These are phyloP conservation scores for Phalacrocorax aristotelis DNA, from an alignment of 2,113 vertebrate genomes.

Conservation along the genomic window DNA sequence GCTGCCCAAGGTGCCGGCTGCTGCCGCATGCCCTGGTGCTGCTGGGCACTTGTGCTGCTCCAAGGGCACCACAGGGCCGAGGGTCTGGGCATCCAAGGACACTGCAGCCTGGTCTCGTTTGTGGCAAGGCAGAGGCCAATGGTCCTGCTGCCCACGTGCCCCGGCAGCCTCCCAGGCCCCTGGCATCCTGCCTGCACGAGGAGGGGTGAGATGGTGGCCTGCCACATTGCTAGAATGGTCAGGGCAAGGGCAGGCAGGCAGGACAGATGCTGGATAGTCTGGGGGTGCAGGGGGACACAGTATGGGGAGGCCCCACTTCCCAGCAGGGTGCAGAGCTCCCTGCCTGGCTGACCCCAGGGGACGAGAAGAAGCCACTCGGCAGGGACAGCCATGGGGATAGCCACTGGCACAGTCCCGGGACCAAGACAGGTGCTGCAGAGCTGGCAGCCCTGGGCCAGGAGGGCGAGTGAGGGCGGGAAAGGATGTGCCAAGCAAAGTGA, in stretches of 20 bases:
- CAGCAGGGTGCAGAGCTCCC: background rate
- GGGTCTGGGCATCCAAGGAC: background rate
- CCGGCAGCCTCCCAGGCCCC: background rate
- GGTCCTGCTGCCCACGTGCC: background rate
- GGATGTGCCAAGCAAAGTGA: background rate
- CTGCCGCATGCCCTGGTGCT: background rate
- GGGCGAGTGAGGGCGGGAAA: background rate
- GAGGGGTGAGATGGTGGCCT: fast-evolving
- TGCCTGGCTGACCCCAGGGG: background rate
- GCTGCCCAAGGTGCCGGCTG: background rate
- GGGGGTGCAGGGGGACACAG: too few relatives aligned
- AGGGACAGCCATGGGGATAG: background rate
- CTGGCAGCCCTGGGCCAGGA: fast-evolving
- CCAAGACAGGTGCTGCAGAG: background rate
- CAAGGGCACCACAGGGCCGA: fast-evolving
- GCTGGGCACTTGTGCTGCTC: background rate
- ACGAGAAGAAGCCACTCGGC: background rate
- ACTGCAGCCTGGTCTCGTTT: fast-evolving
- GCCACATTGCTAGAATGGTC: background rate
- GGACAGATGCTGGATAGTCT: too few relatives aligned
- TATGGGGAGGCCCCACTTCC: too few relatives aligned
- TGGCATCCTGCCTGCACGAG: background rate
- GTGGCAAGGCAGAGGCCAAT: background rate
- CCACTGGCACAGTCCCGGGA: background rate
- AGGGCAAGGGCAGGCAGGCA: background rate